Evolutionary conservation across 2,888 invertebrate genomes (phyloP).

Genomic region (Ditylenchus weischeri): DNA sequence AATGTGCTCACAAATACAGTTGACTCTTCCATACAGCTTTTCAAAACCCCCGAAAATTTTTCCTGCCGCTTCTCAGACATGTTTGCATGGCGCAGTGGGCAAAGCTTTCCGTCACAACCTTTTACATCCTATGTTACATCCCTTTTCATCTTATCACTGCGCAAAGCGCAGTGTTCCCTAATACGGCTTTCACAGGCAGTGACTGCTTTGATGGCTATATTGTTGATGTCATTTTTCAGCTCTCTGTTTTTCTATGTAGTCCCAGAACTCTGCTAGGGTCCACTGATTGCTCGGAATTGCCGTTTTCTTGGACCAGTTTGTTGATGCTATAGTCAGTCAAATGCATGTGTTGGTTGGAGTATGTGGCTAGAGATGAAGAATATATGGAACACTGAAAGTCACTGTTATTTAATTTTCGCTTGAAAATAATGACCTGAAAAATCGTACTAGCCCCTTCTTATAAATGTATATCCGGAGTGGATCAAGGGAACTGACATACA

Average conservation of each 20-base stretch:
- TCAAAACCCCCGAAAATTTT: no score
- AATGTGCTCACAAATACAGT: no score
- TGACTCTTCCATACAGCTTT: no score
- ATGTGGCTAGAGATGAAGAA: conserved; percentile 58
- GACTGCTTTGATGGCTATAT: conserved; percentile 87
- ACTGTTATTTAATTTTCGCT: background rate
- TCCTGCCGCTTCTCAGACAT: no score
- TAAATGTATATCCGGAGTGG: conserved; percentile 89
- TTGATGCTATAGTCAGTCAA: conserved; percentile 63
- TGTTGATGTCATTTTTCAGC: conserved; percentile 72
- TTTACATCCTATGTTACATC: no score
- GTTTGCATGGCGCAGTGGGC: no score
- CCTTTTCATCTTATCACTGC: no score
- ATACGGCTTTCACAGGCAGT: conserved; percentile 66
- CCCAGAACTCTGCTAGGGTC: conserved; percentile 76
- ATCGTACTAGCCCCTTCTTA: conserved; percentile 80
- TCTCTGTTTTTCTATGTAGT: conserved; percentile 70
- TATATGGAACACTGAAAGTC: conserved; percentile 42
- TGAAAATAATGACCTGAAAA: conserved; percentile 42
- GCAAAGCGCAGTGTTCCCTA: conserved; percentile 27
- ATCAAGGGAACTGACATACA: conserved; percentile 90
- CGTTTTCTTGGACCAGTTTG: conserved; percentile 52
- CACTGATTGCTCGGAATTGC: conserved; percentile 47
- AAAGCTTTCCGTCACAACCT: no score
- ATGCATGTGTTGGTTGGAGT: conserved; percentile 64